Percentiles rank a stretch among this genome's conserved stretches.
phyloP scores from a whole-genome alignment of 2,888 invertebrate species.

The Drosophila macrothrix region DNA sequence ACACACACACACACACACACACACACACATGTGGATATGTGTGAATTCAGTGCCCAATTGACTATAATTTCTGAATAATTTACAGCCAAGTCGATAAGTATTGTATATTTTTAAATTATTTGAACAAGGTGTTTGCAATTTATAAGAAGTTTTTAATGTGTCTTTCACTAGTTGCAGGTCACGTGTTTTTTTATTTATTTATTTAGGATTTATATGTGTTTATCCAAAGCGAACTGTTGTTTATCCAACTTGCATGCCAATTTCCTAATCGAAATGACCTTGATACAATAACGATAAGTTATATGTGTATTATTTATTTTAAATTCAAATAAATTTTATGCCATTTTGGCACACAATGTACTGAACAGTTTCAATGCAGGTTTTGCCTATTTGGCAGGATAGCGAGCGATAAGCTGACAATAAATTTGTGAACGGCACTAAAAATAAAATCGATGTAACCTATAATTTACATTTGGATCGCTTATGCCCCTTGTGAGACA shows the following conservation, averaged over 20 bases:
- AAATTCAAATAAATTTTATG: slow-evolving; percentile 1
- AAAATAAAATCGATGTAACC: slow-evolving; percentile 16
- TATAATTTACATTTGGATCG: slow-evolving; percentile 4
- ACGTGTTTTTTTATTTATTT: not conserved
- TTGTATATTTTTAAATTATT: not conserved
- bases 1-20: slow-evolving; percentile 12
- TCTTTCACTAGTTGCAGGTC: not conserved
- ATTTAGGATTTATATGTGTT: not conserved
- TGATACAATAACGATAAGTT: slow-evolving; percentile 4
- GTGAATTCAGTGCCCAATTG: slow-evolving; percentile 63
- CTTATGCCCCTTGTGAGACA: too few species aligned
- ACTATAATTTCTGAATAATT: slow-evolving; percentile 58
- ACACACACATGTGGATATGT: not conserved
- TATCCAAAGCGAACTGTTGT: not conserved
- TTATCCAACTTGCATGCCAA: slow-evolving; percentile 11
- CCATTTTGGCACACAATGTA: slow-evolving; percentile 32
- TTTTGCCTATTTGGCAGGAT: slow-evolving; percentile 11
- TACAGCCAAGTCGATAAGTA: slow-evolving; percentile 9
- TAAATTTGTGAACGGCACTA: slow-evolving; percentile 16
- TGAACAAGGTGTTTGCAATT: not conserved
- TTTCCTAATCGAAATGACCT: slow-evolving; percentile 13
- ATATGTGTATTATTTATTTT: not conserved
- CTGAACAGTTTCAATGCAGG: not conserved
- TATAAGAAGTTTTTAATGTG: not conserved
- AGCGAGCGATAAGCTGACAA: slow-evolving; percentile 27